Conservation (phyloP, 2,113 vertebrate genomes). For the Lepidothrix coronata region DNA sequence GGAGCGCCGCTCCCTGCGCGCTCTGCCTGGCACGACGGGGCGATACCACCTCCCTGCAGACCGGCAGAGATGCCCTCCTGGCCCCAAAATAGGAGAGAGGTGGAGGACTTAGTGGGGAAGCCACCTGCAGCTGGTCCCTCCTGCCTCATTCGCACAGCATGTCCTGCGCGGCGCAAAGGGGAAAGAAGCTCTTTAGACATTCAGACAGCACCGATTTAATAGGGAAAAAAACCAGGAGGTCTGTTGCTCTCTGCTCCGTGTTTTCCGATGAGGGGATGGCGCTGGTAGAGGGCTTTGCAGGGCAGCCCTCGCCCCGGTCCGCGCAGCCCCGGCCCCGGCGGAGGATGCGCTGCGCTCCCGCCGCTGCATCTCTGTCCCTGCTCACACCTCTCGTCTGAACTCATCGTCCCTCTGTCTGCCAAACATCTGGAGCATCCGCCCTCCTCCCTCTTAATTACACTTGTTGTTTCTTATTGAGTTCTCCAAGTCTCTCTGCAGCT, state of each 20-base stretch:
- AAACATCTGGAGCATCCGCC: constrained; percentile 63
- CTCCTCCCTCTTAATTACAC: constrained; percentile 47
- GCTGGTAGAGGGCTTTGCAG: not conserved
- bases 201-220: not conserved
- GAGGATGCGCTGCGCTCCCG: constrained; percentile 14
- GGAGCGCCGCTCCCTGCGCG: not conserved
- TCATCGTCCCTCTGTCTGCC: constrained; percentile 71
- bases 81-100: not conserved
- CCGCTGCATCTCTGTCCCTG: constrained; percentile 66
- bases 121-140: not conserved
- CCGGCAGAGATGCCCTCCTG: not conserved
- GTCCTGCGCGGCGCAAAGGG: not conserved
- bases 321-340: not conserved
- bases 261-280: not conserved
- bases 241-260: not conserved
- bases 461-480: constrained; percentile 70
- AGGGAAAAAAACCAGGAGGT: fast-evolving
- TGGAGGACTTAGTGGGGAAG: not conserved
- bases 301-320: not conserved
- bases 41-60: not conserved
- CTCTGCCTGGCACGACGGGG: not conserved
- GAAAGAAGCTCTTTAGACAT: not conserved
- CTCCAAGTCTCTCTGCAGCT: constrained; percentile 73
- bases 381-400: constrained; percentile 74
- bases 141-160: not conserved